Base-by-base conservation (phyloP, 2,113 vertebrate genomes). In the Toxotes chatareus region DNA sequence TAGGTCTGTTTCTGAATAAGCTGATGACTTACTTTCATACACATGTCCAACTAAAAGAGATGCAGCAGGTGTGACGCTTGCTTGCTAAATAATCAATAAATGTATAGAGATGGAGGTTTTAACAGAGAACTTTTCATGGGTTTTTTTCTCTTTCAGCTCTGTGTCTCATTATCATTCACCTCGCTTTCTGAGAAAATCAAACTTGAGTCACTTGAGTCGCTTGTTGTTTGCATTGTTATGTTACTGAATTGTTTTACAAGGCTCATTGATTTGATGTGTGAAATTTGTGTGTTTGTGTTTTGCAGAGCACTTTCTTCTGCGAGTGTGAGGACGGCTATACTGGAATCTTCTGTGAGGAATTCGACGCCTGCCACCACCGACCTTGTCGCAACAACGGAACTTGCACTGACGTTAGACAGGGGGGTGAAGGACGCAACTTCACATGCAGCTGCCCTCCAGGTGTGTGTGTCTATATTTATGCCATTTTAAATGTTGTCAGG, bases 261-360 rank as follows among this genome's bases (percentile, higher is more conserved):
- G 13, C 36, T 49, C 46, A 21, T 55, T 75, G 32, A 60, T 32
- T 23, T 55, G 47, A 66, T 4, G 7, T 31, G 7, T 14, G 4
- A 38, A 51, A 21, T 19, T 0, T 80, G 21, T 14, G 42, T 13
- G 38, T 74, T 8, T 23, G 7, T 75, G 60, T 68, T 62, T 57
- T 73, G 14, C 86, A 99, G 98, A 95, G 94, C 84, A 97, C 95
- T 0, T 99, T 98, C 92, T 98, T 96, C 90, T 99, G 98, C 11
- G 92, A 94, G 78, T 99, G 98, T 0, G 96, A 97, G 36, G 94
- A 96, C 14, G 91, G 94, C 6, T 98, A 97, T 56, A 92, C 90
- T 5, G 98, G 98, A 0, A 93, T 96, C 53, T 94, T 96, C 90
- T 99, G 98, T 72, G 97, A 99, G 89, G 98, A 99, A 87, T 98